Evolutionary conservation across 2,797 vertebrate genomes (phyloP).

Genomic region (Dryobates pubescens): DNA sequence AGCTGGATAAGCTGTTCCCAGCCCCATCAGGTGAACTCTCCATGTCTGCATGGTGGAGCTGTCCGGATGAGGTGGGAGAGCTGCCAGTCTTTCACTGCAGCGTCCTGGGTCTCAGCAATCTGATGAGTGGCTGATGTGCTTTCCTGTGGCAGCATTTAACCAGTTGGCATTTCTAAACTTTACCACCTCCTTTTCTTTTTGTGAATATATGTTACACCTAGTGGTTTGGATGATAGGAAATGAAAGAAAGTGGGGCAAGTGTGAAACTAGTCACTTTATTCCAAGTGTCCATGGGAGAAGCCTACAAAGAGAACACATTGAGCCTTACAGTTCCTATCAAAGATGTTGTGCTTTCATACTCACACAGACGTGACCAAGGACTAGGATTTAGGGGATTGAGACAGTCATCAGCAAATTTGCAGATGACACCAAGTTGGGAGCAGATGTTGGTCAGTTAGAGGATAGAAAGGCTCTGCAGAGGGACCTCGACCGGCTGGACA

Average conservation of each 20-base stretch:
- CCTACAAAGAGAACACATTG: neutral
- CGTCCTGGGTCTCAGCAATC: neutral
- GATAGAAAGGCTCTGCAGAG: too few relatives aligned
- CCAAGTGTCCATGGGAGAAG: neutral
- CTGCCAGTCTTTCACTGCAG: neutral
- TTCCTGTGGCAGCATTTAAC: neutral
- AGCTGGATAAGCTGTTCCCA: neutral
- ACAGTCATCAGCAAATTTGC: too few relatives aligned
- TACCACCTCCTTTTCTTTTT: neutral
- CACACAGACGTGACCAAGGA: neutral
- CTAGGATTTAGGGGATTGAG: neutral
- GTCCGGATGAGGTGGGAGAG: neutral
- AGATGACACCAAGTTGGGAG: too few relatives aligned
- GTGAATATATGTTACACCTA: neutral
- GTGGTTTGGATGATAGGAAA: neutral
- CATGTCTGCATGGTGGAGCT: fast-evolving
- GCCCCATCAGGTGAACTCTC: neutral
- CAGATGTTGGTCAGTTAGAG: too few relatives aligned
- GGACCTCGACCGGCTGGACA: too few relatives aligned
- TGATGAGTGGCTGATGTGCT: neutral
- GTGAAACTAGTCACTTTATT: neutral
- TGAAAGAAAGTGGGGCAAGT: neutral
- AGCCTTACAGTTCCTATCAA: neutral
- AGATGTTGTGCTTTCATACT: neutral
- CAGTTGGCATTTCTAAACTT: neutral